These are phyloP conservation scores for Eristalis pertinax DNA, from an alignment of 2,888 invertebrate genomes.

Conservation along the genomic window DNA sequence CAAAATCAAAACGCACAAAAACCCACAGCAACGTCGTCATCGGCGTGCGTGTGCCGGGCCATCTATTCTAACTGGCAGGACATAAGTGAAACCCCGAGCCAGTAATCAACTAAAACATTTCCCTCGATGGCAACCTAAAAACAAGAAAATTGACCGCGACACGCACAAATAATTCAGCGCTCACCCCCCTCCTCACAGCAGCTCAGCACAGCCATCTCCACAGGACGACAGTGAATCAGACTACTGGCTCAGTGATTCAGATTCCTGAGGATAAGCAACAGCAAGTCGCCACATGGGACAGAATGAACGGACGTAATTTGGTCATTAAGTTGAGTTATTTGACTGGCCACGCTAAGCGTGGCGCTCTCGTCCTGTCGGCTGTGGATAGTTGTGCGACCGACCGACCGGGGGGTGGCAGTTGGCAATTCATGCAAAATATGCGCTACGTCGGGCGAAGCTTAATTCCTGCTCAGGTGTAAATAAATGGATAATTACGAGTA, in stretches of 20 bases:
- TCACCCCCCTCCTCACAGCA: not conserved
- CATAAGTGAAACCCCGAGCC: constrained; percentile 66
- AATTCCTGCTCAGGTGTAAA: constrained; percentile 66
- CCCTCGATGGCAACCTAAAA: constrained; percentile 60
- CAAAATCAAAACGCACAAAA: constrained; percentile 8
- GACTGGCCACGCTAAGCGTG: constrained; percentile 53
- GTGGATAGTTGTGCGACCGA: constrained; percentile 2
- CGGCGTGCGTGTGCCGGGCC: constrained; percentile 36
- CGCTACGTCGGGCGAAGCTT: constrained; percentile 10
- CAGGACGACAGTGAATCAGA: constrained; percentile 3
- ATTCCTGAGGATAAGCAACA: constrained; percentile 8
- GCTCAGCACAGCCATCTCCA: not conserved
- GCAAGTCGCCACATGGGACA: constrained; percentile 63
- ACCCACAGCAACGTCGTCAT: not conserved
- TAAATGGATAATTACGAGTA: constrained; percentile 64
- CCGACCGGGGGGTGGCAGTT: too few species aligned
- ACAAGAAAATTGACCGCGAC: constrained; percentile 71
- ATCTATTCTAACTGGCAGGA: constrained; percentile 57
- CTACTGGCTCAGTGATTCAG: constrained; percentile 26
- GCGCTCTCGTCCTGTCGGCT: not conserved
- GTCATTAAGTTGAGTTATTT: constrained; percentile 72
- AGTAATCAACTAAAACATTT: constrained; percentile 70
- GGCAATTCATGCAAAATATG: constrained; percentile 27
- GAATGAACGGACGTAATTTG: constrained; percentile 64
- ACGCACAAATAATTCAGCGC: constrained; percentile 65